Conservation (phyloP, 2,888 invertebrate genomes). For the Sminthurides aquaticus region DNA sequence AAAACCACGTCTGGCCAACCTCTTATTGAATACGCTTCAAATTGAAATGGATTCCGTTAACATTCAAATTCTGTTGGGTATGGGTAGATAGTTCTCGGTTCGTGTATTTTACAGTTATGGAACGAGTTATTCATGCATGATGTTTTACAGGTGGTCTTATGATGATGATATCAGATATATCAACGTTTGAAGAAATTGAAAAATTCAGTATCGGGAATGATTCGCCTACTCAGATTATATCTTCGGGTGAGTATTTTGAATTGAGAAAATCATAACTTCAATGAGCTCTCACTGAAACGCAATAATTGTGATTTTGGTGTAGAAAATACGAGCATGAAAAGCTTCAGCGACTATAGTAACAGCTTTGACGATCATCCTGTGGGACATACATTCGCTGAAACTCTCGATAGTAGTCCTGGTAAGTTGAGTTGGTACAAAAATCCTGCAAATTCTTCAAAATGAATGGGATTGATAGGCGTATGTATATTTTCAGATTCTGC, state of each 20-base stretch:
- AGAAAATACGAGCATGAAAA: slow-evolving; percentile 43
- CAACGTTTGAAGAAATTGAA: slow-evolving; percentile 66
- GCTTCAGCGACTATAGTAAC: slow-evolving; percentile 44
- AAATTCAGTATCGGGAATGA: slow-evolving; percentile 50
- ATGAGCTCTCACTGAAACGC: neutral
- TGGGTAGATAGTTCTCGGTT: slow-evolving; percentile 23
- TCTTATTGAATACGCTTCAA: slow-evolving; percentile 73
- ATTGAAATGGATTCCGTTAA: slow-evolving; percentile 78
- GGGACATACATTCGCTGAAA: slow-evolving; percentile 28
- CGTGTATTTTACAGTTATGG: slow-evolving; percentile 8
- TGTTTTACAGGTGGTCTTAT: slow-evolving; percentile 59
- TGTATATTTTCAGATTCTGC: slow-evolving; percentile 60
- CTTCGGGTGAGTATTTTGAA: slow-evolving; percentile 56
- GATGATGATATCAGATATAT: slow-evolving; percentile 70
- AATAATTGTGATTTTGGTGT: neutral
- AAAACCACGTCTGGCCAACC: slow-evolving; percentile 67
- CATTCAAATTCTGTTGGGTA: slow-evolving; percentile 74
- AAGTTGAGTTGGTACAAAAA: too few relatives aligned
- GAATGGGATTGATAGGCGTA: slow-evolving; percentile 1
- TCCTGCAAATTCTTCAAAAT: too few relatives aligned
- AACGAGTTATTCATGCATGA: slow-evolving; percentile 1
- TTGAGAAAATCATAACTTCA: neutral
- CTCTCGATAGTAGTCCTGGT: slow-evolving; percentile 39
- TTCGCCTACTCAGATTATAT: slow-evolving; percentile 57
- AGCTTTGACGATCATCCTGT: slow-evolving; percentile 43